Evolutionary conservation across 2,113 vertebrate species (phyloP).

Genomic region (Rutilus rutilus): DNA sequence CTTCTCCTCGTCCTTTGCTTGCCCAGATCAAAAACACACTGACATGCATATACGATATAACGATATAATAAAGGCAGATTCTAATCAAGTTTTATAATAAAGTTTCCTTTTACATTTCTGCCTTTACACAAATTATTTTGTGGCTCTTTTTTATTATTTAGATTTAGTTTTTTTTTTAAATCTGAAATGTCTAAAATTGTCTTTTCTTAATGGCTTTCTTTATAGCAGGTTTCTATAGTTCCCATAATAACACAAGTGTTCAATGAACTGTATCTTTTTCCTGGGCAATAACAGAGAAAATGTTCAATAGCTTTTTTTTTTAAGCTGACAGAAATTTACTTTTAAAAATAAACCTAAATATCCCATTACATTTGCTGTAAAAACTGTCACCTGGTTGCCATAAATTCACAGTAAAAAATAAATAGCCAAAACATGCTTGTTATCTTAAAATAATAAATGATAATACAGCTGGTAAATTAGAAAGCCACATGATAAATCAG

Average conservation of each 20-base stretch:
- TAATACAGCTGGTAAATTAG: background rate
- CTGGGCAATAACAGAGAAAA: background rate
- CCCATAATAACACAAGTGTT: background rate
- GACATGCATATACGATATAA: no score
- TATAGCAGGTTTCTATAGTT: background rate
- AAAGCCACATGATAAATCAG: background rate
- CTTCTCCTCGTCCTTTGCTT: background rate
- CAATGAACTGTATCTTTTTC: background rate
- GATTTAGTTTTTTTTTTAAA: no score
- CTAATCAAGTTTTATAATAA: no score
- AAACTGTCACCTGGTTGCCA: background rate
- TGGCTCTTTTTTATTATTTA: background rate
- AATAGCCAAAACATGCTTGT: background rate
- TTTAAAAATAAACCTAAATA: background rate
- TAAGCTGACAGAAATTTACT: background rate
- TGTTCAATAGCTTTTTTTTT: background rate
- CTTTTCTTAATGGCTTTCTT: background rate
- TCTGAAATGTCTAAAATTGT: no score
- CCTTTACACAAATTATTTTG: no score
- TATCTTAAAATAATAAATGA: background rate
- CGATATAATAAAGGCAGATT: background rate
- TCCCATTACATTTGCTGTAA: background rate
- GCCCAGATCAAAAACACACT: background rate
- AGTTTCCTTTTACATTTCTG: background rate
- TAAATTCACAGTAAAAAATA: background rate